Evolutionary conservation across 2,888 invertebrate genomes (phyloP).

Genomic region (Hemicrepidius hirtus): DNA sequence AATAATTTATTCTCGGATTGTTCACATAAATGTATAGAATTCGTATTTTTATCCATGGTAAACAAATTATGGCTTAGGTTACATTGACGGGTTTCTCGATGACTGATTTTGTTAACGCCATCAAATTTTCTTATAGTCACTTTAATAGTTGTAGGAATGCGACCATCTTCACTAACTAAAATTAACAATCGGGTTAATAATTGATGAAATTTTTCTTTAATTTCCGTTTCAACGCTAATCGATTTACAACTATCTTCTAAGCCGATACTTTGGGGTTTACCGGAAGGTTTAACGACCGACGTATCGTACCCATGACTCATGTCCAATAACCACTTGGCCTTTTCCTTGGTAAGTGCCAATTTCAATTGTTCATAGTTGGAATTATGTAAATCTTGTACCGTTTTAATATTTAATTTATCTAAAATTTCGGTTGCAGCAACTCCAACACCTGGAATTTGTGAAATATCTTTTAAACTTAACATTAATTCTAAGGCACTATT

Average conservation of each 20-base stretch:
- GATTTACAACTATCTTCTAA: conserved; percentile 85
- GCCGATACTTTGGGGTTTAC: conserved; percentile 86
- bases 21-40: conserved; percentile 71
- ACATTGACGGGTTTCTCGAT: conserved; percentile 85
- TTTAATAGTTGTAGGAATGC: conserved; percentile 84
- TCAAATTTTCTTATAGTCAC: conserved; percentile 85
- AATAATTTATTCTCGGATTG: conserved; percentile 80
- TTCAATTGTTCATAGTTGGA: conserved; percentile 75
- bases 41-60: conserved; percentile 58
- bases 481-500: conserved; percentile 80
- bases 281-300: conserved; percentile 82
- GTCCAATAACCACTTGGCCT: conserved; percentile 81
- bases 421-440: conserved; percentile 80
- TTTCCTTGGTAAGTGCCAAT: conserved; percentile 78
- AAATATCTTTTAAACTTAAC: conserved; percentile 77
- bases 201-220: conserved; percentile 82
- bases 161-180: conserved; percentile 85
- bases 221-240: conserved; percentile 83
- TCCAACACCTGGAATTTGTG: conserved; percentile 86
- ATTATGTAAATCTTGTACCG: conserved; percentile 81
- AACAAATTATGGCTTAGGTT: conserved; percentile 82
- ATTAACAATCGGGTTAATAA: conserved; percentile 82
- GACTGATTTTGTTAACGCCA: conserved; percentile 79
- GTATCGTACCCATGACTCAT: conserved; percentile 85
- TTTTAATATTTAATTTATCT: conserved; percentile 78